These are phyloP conservation scores for Sebastes nivosus DNA, from an alignment of 2,797 vertebrate genomes.

Conservation along the genomic window DNA sequence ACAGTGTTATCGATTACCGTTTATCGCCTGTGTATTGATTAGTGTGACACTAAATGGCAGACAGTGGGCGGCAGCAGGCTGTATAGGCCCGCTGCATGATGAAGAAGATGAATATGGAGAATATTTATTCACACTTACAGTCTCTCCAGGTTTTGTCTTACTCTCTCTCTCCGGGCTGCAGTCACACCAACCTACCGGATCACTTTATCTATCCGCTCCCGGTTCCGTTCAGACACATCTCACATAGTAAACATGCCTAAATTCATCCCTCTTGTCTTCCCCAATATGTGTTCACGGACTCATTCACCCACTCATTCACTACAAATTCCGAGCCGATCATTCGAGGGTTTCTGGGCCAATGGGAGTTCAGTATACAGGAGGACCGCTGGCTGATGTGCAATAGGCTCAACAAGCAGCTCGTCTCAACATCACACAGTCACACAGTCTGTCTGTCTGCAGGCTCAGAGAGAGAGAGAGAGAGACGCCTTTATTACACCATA, in stretches of 20 bases:
- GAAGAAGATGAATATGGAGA: not conserved
- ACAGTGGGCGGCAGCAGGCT: not conserved
- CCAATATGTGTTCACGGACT: constrained; percentile 35
- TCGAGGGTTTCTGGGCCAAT: constrained; percentile 80
- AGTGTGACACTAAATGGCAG: not conserved
- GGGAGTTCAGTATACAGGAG: constrained; percentile 65
- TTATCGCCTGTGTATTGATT: not conserved
- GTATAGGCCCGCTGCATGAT: constrained; percentile 14
- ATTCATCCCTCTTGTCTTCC: not conserved
- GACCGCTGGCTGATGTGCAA: constrained; percentile 47
- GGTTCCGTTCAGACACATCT: constrained; percentile 13
- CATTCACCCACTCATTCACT: constrained; percentile 64
- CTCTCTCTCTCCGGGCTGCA: constrained; percentile 21
- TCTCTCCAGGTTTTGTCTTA: constrained; percentile 24
- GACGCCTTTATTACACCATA: not conserved
- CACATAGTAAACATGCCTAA: constrained; percentile 2
- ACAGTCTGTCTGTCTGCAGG: constrained; percentile 21
- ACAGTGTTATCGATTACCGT: not conserved
- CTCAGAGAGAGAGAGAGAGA: not conserved
- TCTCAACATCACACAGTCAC: constrained; percentile 4
- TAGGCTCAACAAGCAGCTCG: constrained; percentile 50
- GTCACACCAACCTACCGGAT: constrained; percentile 1
- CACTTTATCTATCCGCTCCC: not conserved
- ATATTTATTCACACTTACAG: constrained; percentile 50
- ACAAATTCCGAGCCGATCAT: constrained; percentile 76